Evolutionary conservation across 2,797 vertebrate species (phyloP).

Genomic region (Amphiprion clarkii): DNA sequence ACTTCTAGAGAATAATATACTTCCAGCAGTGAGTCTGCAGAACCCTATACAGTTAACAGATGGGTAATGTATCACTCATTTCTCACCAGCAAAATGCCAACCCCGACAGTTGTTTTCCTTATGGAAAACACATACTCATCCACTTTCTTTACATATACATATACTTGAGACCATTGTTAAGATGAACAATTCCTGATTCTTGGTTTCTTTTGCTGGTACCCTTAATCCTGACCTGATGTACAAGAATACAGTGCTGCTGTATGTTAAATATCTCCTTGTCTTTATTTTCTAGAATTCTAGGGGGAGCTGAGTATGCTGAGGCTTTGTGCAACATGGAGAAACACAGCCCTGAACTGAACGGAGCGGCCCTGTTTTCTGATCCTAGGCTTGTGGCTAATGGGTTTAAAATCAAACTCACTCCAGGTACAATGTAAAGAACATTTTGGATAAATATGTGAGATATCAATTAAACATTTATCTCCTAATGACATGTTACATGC

Average conservation of each 20-base stretch:
- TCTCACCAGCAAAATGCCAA: slow-evolving; percentile 44
- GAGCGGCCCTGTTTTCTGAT: slow-evolving; percentile 87
- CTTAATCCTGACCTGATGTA: not conserved
- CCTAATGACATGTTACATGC: not conserved
- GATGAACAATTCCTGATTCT: not conserved
- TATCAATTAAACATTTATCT: not conserved
- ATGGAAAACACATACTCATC: slow-evolving; percentile 30
- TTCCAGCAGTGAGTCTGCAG: slow-evolving; percentile 89
- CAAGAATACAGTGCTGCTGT: not conserved
- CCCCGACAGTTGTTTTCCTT: slow-evolving; percentile 36
- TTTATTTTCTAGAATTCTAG: slow-evolving; percentile 83
- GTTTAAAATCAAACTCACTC: slow-evolving; percentile 90
- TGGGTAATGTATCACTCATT: slow-evolving; percentile 86
- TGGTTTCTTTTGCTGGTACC: not conserved
- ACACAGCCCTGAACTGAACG: slow-evolving; percentile 76
- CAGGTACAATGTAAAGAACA: slow-evolving; percentile 85
- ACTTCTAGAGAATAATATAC: slow-evolving; percentile 92
- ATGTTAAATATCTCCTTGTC: slow-evolving; percentile 16
- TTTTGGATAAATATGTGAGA: not conserved
- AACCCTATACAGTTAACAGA: slow-evolving; percentile 91
- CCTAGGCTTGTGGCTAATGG: slow-evolving; percentile 92
- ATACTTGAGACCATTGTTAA: not conserved
- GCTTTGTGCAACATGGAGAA: slow-evolving; percentile 89
- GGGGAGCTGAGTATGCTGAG: slow-evolving; percentile 86
- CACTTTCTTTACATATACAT: slow-evolving; percentile 6